Conservation (phyloP, 1,140 invertebrate genomes). For the Bursaphelenchus mucronatus region DNA sequence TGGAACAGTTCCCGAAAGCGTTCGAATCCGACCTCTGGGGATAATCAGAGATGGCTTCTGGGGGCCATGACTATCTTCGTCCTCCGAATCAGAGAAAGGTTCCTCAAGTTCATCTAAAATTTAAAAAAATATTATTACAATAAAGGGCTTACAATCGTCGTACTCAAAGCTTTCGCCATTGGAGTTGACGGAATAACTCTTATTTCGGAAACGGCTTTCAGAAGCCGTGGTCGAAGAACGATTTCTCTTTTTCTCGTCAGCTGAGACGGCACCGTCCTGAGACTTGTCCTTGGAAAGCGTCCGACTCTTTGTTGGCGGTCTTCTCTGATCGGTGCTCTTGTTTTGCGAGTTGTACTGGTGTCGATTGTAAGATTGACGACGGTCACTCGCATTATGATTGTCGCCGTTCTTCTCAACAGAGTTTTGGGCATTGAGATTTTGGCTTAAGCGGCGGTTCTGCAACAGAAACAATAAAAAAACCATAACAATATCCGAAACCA, state of each 20-base stretch:
- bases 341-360: constrained; percentile 3
- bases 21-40: constrained; percentile 58
- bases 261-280: constrained; percentile 25
- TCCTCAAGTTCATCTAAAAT: constrained; percentile 57
- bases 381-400: constrained; percentile 8
- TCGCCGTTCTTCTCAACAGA: not conserved
- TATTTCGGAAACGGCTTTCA: constrained; percentile 15
- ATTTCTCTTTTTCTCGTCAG: constrained; percentile 27
- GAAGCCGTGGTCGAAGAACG: constrained; percentile 26
- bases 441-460: not conserved
- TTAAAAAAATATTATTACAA: not conserved
- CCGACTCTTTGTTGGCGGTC: constrained; percentile 18
- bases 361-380: constrained; percentile 19
- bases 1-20: constrained; percentile 55
- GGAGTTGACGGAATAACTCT: constrained; percentile 45
- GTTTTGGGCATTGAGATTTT: not conserved
- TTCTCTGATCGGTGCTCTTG: not conserved
- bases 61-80: constrained; percentile 37
- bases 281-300: constrained; percentile 1
- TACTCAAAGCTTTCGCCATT: constrained; percentile 58
- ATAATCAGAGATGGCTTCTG: constrained; percentile 53
- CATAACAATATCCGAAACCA: too few relatives aligned
- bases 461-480: too few relatives aligned
- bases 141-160: constrained; percentile 44
- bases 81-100: constrained; percentile 60